Evolutionary conservation across 2,797 vertebrate genomes (phyloP), one percentile per base, ranked within the genome.

Genomic region (Myotis pilosus): DNA sequence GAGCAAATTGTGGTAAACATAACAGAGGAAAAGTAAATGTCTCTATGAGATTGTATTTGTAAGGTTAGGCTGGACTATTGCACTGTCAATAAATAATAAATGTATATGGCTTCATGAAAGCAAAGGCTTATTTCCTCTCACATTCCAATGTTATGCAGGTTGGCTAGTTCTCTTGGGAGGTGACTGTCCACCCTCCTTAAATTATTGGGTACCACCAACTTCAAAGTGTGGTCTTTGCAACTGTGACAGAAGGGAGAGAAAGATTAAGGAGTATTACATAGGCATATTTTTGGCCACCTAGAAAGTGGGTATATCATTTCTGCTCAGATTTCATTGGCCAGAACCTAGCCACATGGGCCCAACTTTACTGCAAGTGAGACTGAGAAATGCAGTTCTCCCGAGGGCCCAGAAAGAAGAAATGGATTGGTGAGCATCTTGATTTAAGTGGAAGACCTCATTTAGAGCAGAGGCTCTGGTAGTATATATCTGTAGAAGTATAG

Each of bases 391-490:
- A 28, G 22, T 75, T 44, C 33, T 83, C 28, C 57, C 38, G 51
- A 68, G 62, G 57, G 36, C 22, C 16, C 41, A 64, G 10, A 41
- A 57, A 60, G 68, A 81, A 33, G 84, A 66, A 82, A 60, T 66
- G 11, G n/a, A 55, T 44, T 80, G 55, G 28, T 62, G 33, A 88
- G 57, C 38, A 85, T 74, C 55, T 85, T 88, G 64, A 53, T 57
- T 68, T 90, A 78, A 91, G 79, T 81, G 36, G 55, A 86, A 86
- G 68, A 55, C 22, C 20, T 88, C 72, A 44, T 81, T 91, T 60
- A 82, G 74, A 85, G 23, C 36, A 36, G 72, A 62, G 15, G 6
- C 25, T 88, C 23, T 23, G 74, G 38, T 15, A 69, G 44, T 16
- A 60, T 81, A 41, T 92, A 64, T 71, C 51, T 53, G 11, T 1